phyloP scores from a whole-genome alignment of 2,888 invertebrate species.

The Torymus auratus region DNA sequence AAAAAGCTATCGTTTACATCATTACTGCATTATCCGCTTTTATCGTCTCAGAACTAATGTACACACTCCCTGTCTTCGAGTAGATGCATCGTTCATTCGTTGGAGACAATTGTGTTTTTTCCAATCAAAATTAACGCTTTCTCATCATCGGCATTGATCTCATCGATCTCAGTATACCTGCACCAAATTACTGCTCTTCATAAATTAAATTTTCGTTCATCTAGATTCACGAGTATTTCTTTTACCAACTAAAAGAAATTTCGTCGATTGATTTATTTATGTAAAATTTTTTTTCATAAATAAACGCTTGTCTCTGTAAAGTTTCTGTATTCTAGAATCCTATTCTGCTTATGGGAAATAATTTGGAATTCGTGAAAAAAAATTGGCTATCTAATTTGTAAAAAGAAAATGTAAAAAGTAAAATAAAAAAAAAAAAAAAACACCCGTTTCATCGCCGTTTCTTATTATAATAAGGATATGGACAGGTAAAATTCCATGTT shows the following conservation, averaged over 20 bases:
- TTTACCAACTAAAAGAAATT: slow-evolving; percentile 17
- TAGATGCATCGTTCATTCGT: slow-evolving; percentile 46
- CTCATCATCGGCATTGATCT: slow-evolving; percentile 41
- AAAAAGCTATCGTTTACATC: slow-evolving; percentile 53
- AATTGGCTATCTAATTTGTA: slow-evolving; percentile 41
- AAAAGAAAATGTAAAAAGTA: slow-evolving; percentile 23
- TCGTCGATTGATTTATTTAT: not conserved
- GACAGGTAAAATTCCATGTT: slow-evolving; percentile 51
- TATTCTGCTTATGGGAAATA: slow-evolving; percentile 19
- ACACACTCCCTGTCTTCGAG: slow-evolving; percentile 44
- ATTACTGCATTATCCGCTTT: slow-evolving; percentile 60
- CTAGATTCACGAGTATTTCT: slow-evolving; percentile 18
- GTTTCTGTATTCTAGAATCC: slow-evolving; percentile 10
- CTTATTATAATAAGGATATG: slow-evolving; percentile 56
- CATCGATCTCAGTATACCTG: slow-evolving; percentile 30
- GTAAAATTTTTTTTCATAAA: not conserved
- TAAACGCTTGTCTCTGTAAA: not conserved
- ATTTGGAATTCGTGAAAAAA: slow-evolving; percentile 11
- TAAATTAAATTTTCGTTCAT: not conserved
- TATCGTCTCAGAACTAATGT: slow-evolving; percentile 44
- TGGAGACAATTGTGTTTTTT: slow-evolving; percentile 35
- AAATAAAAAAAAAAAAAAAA: slow-evolving; percentile 56
- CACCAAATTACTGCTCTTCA: slow-evolving; percentile 26
- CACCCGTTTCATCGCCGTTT: slow-evolving; percentile 57
- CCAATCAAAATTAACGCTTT: slow-evolving; percentile 27